Evolutionary conservation across 2,797 vertebrate genomes (phyloP), one percentile per base, ranked within the genome.

Genomic region (Darevskia mixta): DNA sequence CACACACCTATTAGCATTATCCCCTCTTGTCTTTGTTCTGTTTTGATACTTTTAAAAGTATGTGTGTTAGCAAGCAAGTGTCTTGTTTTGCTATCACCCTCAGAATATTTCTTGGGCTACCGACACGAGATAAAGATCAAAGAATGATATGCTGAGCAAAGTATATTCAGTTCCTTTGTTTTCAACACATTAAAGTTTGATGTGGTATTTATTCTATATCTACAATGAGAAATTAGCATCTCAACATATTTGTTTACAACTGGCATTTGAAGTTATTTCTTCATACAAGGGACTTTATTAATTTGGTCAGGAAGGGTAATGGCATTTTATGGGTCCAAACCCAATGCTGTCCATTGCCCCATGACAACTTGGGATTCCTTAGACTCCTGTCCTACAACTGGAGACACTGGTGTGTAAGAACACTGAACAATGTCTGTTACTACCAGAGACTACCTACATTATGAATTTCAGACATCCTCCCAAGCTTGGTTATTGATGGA

Each of bases 361-460:
- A 41, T 82, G 61, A 25, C 27, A 5, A 13, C 13, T 18, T 71
- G 29, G 32, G 45, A 69, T 23, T 73, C 9, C 49, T 72, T 89
- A 43, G 49, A 86, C 66, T 45, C 25, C 25, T 15, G 77, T 20
- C 78, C 29, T 72, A 79, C 84, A 87, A 45, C 0, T 58, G 61
- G 64, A 69, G 29, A 76, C 43, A 10, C 5, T 73, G 79, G 35
- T 15, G 79, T 80, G 6, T 82, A 88, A 88, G 84, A 27, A 61
- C 58, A 72, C 67, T 64, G 73, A 27, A 85, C 88, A 87, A 89
- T 2, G 1, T 20, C 35, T 88, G 83, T 87, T 89, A 67, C 85
- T 25, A 83, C 29, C 35, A 45, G 11, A 87, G 5, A 13, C 4
- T 71, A 66, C 86, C 4, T 80, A 2, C 49, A 41, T 61, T 85